Conservation (phyloP, 1,140 invertebrate species). For the Eupristina koningsbergeri region DNA sequence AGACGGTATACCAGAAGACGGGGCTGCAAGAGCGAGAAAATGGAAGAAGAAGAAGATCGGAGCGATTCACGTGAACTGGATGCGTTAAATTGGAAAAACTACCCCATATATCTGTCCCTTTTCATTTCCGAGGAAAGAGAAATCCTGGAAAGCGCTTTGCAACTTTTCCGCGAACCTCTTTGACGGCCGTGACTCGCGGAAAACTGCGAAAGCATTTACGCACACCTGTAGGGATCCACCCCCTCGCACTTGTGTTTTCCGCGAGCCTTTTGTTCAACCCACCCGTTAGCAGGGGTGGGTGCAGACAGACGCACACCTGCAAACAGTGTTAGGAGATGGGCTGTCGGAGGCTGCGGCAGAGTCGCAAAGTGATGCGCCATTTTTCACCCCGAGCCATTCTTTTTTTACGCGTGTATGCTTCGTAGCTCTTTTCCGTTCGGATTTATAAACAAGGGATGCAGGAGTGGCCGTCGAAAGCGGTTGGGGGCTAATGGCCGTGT, state of each 20-base stretch:
- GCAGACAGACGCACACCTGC: background rate
- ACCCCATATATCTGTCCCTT: conserved; percentile 8
- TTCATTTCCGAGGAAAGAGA: conserved; percentile 31
- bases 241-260: conserved; percentile 1
- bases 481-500: conserved; percentile 17
- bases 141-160: conserved; percentile 12
- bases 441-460: conserved; percentile 13
- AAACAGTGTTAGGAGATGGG: background rate
- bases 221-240: background rate
- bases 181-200: conserved; percentile 7
- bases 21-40: no score
- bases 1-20: no score
- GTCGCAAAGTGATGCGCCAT: background rate
- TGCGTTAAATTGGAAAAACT: conserved; percentile 34
- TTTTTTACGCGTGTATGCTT: background rate
- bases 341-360: background rate
- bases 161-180: conserved; percentile 25
- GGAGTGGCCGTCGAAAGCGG: background rate
- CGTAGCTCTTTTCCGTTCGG: background rate
- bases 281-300: background rate
- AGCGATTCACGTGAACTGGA: background rate
- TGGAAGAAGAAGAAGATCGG: background rate
- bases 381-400: conserved; percentile 2
- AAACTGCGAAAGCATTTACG: background rate
- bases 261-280: conserved; percentile 19